Evolutionary conservation across 1,140 invertebrate genomes (phyloP).

Genomic region (Temnothorax longispinosus): DNA sequence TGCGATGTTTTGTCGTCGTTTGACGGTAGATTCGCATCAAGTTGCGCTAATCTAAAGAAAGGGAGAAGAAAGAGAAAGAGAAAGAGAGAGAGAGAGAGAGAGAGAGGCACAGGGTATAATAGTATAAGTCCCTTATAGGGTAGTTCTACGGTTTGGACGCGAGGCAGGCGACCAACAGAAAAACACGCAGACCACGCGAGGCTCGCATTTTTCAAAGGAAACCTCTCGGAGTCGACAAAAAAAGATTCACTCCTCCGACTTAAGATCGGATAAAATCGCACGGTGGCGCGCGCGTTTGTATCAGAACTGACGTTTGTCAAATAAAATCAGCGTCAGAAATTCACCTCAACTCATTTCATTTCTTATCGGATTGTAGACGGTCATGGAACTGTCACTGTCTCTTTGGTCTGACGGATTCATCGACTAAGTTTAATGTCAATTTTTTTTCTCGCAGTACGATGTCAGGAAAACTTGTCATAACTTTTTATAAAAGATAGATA

Average conservation of each 20-base stretch:
- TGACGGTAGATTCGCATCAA: constrained; percentile 63
- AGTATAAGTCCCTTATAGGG: constrained; percentile 20
- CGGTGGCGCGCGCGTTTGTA: background rate
- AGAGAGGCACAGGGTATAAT: background rate
- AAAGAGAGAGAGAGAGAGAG: background rate
- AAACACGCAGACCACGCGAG: constrained; percentile 70
- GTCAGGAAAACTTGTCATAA: background rate
- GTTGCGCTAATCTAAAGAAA: constrained; percentile 54
- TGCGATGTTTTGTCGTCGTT: constrained; percentile 39
- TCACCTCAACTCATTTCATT: background rate
- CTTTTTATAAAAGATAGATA: background rate
- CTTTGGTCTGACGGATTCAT: background rate
- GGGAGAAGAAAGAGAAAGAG: background rate
- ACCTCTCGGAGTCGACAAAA: constrained; percentile 34
- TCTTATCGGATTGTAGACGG: background rate
- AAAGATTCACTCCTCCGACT: constrained; percentile 23
- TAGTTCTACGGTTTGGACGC: constrained; percentile 27
- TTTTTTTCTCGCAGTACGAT: background rate
- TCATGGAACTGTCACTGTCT: background rate
- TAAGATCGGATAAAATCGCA: constrained; percentile 43
- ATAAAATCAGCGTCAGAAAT: constrained; percentile 27
- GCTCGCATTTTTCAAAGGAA: constrained; percentile 71
- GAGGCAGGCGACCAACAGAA: constrained; percentile 51
- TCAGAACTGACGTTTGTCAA: constrained; percentile 16
- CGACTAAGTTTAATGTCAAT: background rate